Evolutionary conservation across 1,140 invertebrate species (phyloP).

Genomic region (Carposina sasakii): DNA sequence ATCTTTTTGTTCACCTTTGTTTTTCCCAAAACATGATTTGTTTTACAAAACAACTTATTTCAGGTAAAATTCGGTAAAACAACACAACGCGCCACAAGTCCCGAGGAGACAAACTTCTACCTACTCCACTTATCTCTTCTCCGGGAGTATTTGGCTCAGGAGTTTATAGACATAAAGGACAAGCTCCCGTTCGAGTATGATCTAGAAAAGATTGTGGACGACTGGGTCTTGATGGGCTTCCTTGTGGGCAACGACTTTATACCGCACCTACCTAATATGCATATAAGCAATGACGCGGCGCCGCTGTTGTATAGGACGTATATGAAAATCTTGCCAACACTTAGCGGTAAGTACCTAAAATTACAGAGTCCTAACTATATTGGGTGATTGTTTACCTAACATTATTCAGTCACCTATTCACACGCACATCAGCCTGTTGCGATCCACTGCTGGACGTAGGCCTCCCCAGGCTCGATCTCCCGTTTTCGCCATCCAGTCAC

Average conservation of each 20-base stretch:
- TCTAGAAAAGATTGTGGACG: constrained; percentile 84
- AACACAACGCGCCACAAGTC: constrained; percentile 75
- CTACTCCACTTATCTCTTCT: constrained; percentile 93
- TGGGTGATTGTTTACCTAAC: too few species aligned
- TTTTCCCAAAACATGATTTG: too few species aligned
- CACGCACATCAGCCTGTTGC: too few species aligned
- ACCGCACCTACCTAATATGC: constrained; percentile 93
- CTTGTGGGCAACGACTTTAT: constrained; percentile 98
- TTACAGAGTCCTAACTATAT: too few species aligned
- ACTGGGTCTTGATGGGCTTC: constrained; percentile 95
- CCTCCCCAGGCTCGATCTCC: too few species aligned
- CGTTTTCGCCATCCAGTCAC: too few species aligned
- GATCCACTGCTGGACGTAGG: too few species aligned
- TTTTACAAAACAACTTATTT: constrained; percentile 12
- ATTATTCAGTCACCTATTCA: too few species aligned
- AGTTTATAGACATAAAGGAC: constrained; percentile 86
- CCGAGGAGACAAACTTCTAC: constrained; percentile 94
- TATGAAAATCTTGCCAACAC: constrained; percentile 86
- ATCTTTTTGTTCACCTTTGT: too few species aligned
- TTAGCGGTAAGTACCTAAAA: constrained; percentile 86
- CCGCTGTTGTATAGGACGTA: constrained; percentile 91
- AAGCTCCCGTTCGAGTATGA: constrained; percentile 83
- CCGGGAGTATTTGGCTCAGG: constrained; percentile 93
- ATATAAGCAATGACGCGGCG: constrained; percentile 92
- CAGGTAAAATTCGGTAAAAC: constrained; percentile 81